A percentile compares a stretch with the other conserved stretches of the same genome.
phyloP scores from a whole-genome alignment of 2,113 vertebrate species.

The Holacanthus passer region DNA sequence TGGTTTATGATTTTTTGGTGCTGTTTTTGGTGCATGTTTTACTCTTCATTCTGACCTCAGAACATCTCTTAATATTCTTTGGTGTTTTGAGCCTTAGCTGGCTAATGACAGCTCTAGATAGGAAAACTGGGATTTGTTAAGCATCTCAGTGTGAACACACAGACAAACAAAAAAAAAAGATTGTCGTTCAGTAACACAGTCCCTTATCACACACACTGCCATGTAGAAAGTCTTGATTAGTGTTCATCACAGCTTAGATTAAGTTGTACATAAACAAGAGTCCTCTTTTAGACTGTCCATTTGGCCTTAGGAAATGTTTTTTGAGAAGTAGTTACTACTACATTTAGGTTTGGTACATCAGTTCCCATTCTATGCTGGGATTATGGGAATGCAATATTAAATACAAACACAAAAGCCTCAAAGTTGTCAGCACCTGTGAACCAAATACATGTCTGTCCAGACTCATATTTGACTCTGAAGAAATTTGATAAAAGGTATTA shows the following conservation, averaged over 20 bases:
- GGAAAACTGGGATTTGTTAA: too few relatives aligned
- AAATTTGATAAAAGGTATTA: too few relatives aligned
- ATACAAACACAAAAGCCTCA: slow-evolving; percentile 23
- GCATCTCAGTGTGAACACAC: too few relatives aligned
- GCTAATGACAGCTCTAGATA: not conserved
- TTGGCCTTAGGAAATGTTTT: not conserved
- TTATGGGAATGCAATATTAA: not conserved
- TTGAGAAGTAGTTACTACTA: not conserved
- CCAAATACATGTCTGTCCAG: too few relatives aligned
- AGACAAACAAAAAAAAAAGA: too few relatives aligned
- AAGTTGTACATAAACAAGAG: not conserved
- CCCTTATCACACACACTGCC: not conserved
- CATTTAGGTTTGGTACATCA: not conserved
- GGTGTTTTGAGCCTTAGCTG: not conserved
- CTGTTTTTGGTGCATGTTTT: not conserved
- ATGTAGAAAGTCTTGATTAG: not conserved
- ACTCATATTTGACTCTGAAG: too few relatives aligned
- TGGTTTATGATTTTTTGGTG: not conserved
- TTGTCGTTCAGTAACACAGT: too few relatives aligned
- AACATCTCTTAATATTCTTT: not conserved
- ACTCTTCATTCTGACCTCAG: too few relatives aligned
- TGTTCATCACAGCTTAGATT: slow-evolving; percentile 31
- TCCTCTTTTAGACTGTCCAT: not conserved
- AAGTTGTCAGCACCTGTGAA: too few relatives aligned
- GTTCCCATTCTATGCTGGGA: not conserved